Base-by-base conservation (phyloP, 2,888 invertebrate species). In the Agonopterix subpropinquella region DNA sequence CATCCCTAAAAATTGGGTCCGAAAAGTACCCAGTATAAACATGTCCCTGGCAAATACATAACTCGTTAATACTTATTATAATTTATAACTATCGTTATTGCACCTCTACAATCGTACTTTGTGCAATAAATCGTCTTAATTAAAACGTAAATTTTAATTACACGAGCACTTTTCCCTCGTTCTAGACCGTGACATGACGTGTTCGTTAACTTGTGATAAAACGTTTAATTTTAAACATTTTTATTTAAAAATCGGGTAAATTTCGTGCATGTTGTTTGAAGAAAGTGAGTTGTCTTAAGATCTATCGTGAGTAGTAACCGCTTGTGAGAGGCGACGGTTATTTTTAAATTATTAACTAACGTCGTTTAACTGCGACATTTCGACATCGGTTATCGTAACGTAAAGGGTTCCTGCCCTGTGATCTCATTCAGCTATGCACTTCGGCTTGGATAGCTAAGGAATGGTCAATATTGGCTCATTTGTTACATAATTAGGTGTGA, bases 141-240 rank as follows among this genome's bases (percentile, higher is more conserved):
- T 47, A 49, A 49, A 49, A 46, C 46, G 18, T 15, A 44, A 65
- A 64, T 63, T 28, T 28, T 71, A 74, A 73, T 73, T 71, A 64
- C 57, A 64, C 66, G 58, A 62, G 58, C 77, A 80, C 77, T 78
- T 78, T 70, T 73, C 68, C 65, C 65, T 69, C 64, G 71, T 68
- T 69, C 59, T 63, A 65, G 69, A 77, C 73, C 73, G 77, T 76
- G 68, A 77, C 70, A 64, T 64, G 75, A 73, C 76, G 78, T 76
- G 53, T 58, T 55, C 51, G 51, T 47, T 43, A 55, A 53, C 50
- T 49, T 53, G 59, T 57, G 50, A 51, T 54, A 46, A 39, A 11
- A 13, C 8, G 5, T 11, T 13, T 1, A 1, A 42, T 11, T 11
- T 11, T 2, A 42, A 41, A 42, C 5, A 42, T 11, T 13, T 28